Percentiles rank a stretch among this genome's conserved stretches.
These are phyloP conservation scores for Scaptodrosophila latifasciaeformis DNA, from an alignment of 2,888 invertebrate genomes.

Conservation along the genomic window DNA sequence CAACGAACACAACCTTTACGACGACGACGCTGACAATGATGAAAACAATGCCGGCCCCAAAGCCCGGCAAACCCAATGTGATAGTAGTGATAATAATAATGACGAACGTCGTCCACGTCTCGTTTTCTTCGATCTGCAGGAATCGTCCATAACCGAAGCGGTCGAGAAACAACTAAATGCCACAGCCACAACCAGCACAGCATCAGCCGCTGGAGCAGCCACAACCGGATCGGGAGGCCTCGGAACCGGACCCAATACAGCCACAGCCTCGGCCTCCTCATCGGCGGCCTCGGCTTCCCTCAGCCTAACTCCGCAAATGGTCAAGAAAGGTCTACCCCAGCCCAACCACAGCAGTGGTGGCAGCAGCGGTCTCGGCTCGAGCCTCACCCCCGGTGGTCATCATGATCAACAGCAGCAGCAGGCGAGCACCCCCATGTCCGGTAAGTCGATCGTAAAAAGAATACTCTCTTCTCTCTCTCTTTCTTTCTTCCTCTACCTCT, in stretches of 20 bases:
- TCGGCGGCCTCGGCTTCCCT: constrained; percentile 75
- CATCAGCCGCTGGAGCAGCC: constrained; percentile 31
- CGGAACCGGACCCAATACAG: constrained; percentile 30
- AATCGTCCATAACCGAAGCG: constrained; percentile 81
- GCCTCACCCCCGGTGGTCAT: constrained; percentile 59
- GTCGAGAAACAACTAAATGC: constrained; percentile 95
- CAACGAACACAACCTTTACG: no score
- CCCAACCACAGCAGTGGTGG: constrained; percentile 37
- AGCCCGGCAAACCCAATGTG: constrained; percentile 36
- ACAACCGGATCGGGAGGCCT: constrained; percentile 23
- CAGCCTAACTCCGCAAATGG: constrained; percentile 75
- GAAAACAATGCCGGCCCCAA: no score
- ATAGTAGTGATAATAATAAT: constrained; percentile 70
- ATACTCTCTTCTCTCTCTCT: no score
- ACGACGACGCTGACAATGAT: no score
- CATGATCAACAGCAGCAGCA: constrained; percentile 72
- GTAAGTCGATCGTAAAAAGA: constrained; percentile 43
- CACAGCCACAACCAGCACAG: constrained; percentile 74
- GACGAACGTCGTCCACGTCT: constrained; percentile 72
- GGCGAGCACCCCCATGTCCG: constrained; percentile 74
- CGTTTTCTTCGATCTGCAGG: constrained; percentile 74
- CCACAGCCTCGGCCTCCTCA: constrained; percentile 60
- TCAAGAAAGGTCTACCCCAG: constrained; percentile 70
- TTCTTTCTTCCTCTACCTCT: not conserved
- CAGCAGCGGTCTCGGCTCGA: constrained; percentile 36